These are phyloP conservation scores for Mya arenaria DNA, from an alignment of 1,140 invertebrate genomes.

Conservation along the genomic window DNA sequence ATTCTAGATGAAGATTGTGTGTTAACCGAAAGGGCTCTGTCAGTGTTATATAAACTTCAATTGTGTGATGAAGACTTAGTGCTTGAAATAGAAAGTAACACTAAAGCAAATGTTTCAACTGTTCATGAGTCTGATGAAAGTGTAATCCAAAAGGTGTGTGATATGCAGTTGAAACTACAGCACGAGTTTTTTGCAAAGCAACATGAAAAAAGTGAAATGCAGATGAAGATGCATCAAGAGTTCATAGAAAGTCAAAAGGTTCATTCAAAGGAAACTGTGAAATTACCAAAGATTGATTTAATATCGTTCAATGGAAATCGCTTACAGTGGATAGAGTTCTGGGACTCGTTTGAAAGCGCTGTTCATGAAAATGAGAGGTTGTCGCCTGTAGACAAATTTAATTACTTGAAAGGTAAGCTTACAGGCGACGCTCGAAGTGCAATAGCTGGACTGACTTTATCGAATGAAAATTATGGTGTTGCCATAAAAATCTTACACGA, in stretches of 20 bases:
- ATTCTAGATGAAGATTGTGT: not conserved
- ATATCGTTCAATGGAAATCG: not conserved
- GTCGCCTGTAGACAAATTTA: conserved; percentile 28
- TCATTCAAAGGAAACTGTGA: not conserved
- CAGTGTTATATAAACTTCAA: not conserved
- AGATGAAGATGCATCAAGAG: conserved; percentile 1
- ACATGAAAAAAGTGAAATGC: not conserved
- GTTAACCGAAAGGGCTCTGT: not conserved
- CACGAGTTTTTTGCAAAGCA: conserved; percentile 9
- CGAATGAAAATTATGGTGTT: conserved; percentile 1
- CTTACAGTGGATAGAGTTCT: conserved; percentile 4
- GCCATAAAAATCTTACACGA: conserved; percentile 3
- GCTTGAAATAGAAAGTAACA: not conserved
- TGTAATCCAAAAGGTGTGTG: not conserved
- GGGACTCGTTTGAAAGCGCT: conserved; percentile 1
- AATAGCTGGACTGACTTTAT: not conserved
- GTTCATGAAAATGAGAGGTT: conserved; percentile 2
- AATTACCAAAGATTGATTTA: conserved; percentile 9
- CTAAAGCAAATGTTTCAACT: not conserved
- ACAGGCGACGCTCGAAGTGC: not conserved
- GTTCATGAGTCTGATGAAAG: not conserved
- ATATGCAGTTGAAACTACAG: conserved; percentile 9
- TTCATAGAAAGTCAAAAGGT: not conserved
- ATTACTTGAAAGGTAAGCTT: conserved; percentile 21
- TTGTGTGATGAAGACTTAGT: not conserved